Conservation (phyloP, 1,140 invertebrate genomes). For the Notospermus geniculatus region DNA sequence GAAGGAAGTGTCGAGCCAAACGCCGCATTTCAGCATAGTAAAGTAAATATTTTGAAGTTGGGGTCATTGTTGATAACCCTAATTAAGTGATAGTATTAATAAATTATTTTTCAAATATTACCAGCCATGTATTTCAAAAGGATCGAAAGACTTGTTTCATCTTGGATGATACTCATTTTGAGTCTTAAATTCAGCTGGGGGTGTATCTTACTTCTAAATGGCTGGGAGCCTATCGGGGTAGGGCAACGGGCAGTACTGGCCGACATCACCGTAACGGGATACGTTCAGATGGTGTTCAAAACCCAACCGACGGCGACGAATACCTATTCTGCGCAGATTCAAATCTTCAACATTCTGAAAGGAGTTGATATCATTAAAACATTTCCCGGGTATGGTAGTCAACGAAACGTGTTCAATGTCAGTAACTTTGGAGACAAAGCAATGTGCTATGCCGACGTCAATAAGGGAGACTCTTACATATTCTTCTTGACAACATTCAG, state of each 20-base stretch:
- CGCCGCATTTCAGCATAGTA: too few species aligned
- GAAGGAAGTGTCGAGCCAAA: too few species aligned
- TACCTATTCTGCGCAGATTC: slow-evolving; percentile 44
- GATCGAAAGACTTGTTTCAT: too few species aligned
- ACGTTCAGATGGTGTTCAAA: slow-evolving; percentile 39
- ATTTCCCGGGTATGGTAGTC: neutral
- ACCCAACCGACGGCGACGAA: slow-evolving; percentile 26
- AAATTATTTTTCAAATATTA: too few species aligned
- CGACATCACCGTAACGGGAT: slow-evolving; percentile 41
- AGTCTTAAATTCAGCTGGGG: too few species aligned
- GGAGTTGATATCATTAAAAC: slow-evolving; percentile 27
- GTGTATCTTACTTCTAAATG: slow-evolving; percentile 50
- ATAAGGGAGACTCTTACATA: slow-evolving; percentile 38
- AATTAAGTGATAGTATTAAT: too few species aligned
- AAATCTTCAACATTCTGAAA: slow-evolving; percentile 39
- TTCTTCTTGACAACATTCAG: slow-evolving; percentile 49
- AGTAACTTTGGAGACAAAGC: slow-evolving; percentile 53
- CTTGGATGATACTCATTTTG: too few species aligned
- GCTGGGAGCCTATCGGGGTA: slow-evolving; percentile 48
- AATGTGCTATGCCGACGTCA: slow-evolving; percentile 51
- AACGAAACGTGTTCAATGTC: slow-evolving; percentile 36
- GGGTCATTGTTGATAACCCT: too few species aligned
- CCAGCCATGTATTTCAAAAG: too few species aligned
- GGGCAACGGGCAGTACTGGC: slow-evolving; percentile 39
- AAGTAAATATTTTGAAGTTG: too few species aligned